phyloP scores from a whole-genome alignment of 2,797 vertebrate genomes.

The Sarcophilus harrisii region DNA sequence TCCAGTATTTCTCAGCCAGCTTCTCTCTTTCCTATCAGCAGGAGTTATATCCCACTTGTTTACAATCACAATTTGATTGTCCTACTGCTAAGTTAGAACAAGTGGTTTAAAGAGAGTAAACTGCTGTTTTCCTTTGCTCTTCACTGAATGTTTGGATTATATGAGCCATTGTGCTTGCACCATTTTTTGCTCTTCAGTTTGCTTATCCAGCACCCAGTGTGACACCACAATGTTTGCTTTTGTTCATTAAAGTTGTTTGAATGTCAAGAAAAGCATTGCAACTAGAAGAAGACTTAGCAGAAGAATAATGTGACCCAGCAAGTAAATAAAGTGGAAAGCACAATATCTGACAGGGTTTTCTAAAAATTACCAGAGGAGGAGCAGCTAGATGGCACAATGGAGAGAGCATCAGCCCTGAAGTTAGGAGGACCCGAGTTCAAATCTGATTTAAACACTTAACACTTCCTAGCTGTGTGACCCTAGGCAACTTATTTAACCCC shows the following conservation, averaged over 20 bases:
- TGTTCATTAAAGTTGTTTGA: conserved; percentile 57
- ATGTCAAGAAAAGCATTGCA: conserved; percentile 29
- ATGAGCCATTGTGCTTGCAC: conserved; percentile 42
- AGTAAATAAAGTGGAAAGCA: conserved; percentile 39
- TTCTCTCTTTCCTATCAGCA: conserved; percentile 51
- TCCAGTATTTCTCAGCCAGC: conserved; percentile 45
- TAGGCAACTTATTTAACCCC: no score
- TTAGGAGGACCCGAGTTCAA: no score
- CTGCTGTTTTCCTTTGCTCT: conserved; percentile 60
- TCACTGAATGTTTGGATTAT: conserved; percentile 67
- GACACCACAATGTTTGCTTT: conserved; percentile 61
- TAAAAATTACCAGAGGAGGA: not conserved
- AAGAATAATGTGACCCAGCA: not conserved
- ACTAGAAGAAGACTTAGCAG: conserved; percentile 42
- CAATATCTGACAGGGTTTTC: conserved; percentile 17
- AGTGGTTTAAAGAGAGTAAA: conserved; percentile 42
- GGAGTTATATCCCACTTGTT: conserved; percentile 43
- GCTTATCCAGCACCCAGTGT: conserved; percentile 52
- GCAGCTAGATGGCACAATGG: no score
- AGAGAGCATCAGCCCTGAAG: no score
- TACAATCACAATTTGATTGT: conserved; percentile 52
- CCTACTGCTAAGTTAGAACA: conserved; percentile 38
- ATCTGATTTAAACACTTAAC: no score
- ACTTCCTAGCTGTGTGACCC: no score
- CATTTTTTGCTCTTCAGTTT: conserved; percentile 43